Base-by-base conservation (phyloP, 2,797 vertebrate species). In the Peromyscus aztecus region DNA sequence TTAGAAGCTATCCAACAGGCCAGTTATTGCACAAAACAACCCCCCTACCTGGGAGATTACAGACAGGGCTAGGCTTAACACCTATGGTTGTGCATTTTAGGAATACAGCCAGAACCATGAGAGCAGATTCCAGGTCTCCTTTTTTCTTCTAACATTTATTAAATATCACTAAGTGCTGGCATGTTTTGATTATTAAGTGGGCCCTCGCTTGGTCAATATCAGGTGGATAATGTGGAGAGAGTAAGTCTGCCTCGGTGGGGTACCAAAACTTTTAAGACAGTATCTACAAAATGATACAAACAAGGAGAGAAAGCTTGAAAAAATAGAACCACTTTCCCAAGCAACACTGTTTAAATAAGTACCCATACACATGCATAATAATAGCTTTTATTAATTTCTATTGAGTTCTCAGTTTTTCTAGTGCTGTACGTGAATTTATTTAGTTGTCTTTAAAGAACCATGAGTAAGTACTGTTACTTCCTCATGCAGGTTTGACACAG, bases 191-290 rank as follows among this genome's bases (percentile, higher is more conserved):
- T 82, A 77, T 86, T 29, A 29, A 29, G 16, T 55, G 40, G 9
- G 12, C 37, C 37, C 31, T 90, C 71, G 40, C 69, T 73, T 34
- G 37, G 76, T 57, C 31, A 21, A 23, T 67, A 61, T 46, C 27
- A 24, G 80, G 6, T 93, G 69, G n/a, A n/a, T n/a, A n/a, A n/a
- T n/a, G n/a, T n/a, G n/a, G 31, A 78, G 27, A 81, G 43, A 75
- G 6, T 84, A 24, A 91, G 81, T 83, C 94, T n/a, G 88, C 78
- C 78, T 76, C 76, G 76, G 46, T 89, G n/a, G 63, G 75, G 91
- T 65, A 76, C 4, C 63, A 49, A 88, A 94, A 69, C 5, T 93
- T 89, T 95, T 80, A 93, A 93, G 55, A 67, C 13, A 84, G 4
- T 88, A 31, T 75, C 40, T 96, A 27, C 57, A 73, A 89, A 46